These are phyloP conservation scores for Parnassius smintheus DNA, from an alignment of 2,888 invertebrate species.

Conservation along the genomic window DNA sequence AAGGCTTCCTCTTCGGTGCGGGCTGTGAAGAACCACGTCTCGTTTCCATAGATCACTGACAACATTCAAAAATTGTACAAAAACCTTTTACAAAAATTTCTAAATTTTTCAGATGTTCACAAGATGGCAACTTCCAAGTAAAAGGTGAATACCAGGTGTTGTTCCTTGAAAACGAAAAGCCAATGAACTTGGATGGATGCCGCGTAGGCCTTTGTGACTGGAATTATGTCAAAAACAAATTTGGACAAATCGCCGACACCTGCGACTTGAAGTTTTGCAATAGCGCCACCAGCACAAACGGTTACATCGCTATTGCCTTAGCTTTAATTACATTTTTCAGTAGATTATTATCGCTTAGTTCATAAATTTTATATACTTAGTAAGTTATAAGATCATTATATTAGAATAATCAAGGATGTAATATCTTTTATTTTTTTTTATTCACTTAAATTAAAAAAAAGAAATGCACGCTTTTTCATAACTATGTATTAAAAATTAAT, in stretches of 20 bases:
- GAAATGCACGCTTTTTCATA: too few relatives aligned
- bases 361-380: background rate
- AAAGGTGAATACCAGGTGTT: constrained; percentile 73
- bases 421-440: too few relatives aligned
- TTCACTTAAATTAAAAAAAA: too few relatives aligned
- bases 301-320: constrained; percentile 29
- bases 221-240: constrained; percentile 83
- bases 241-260: constrained; percentile 73
- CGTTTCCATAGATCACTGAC: too few relatives aligned
- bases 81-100: background rate
- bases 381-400: background rate
- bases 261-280: constrained; percentile 83
- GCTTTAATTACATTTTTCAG: constrained; percentile 27
- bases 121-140: constrained; percentile 66
- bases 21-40: too few relatives aligned
- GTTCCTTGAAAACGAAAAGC: constrained; percentile 87
- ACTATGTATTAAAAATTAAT: too few relatives aligned
- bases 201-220: constrained; percentile 89
- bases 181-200: constrained; percentile 85
- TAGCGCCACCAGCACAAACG: constrained; percentile 40
- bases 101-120: constrained; percentile 74
- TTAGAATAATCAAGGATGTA: too few relatives aligned
- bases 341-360: background rate
- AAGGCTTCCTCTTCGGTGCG: too few relatives aligned
- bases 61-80: too few relatives aligned